Evolutionary conservation across 2,113 vertebrate species (phyloP).

Genomic region (Campylomormyrus tamandua): DNA sequence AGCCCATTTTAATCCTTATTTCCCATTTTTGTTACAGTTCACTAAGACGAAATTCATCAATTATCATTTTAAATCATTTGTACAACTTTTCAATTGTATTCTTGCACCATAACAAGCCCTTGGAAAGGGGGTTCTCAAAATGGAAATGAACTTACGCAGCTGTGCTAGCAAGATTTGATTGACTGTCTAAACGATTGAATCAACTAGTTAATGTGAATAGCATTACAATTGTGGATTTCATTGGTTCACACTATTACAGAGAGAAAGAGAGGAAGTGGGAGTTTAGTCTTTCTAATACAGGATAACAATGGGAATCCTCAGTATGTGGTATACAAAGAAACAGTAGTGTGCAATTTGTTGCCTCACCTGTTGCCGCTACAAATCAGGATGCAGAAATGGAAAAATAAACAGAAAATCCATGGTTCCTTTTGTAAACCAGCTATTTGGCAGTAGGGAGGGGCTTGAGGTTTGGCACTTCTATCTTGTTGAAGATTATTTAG

Average conservation of each 20-base stretch:
- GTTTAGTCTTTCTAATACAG: background rate
- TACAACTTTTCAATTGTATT: background rate
- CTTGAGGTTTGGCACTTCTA: background rate
- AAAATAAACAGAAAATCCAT: background rate
- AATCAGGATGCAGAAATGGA: background rate
- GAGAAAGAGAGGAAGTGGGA: background rate
- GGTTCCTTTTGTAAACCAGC: background rate
- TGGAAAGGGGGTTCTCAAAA: background rate
- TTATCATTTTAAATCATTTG: background rate
- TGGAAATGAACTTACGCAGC: background rate
- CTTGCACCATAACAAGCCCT: background rate
- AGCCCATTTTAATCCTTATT: background rate
- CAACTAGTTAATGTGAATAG: background rate
- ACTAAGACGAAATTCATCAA: background rate
- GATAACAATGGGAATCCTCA: background rate
- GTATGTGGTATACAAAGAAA: background rate
- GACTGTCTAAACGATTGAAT: background rate
- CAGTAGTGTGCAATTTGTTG: background rate
- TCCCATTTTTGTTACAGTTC: background rate
- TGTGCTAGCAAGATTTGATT: background rate
- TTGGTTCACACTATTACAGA: background rate
- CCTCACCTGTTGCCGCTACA: slow-evolving; percentile 20
- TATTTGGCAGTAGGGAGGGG: background rate
- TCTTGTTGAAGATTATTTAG: background rate
- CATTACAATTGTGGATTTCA: background rate